These are phyloP conservation scores for Cotesia chilonis DNA, from an alignment of 1,140 invertebrate species.

Conservation along the genomic window DNA sequence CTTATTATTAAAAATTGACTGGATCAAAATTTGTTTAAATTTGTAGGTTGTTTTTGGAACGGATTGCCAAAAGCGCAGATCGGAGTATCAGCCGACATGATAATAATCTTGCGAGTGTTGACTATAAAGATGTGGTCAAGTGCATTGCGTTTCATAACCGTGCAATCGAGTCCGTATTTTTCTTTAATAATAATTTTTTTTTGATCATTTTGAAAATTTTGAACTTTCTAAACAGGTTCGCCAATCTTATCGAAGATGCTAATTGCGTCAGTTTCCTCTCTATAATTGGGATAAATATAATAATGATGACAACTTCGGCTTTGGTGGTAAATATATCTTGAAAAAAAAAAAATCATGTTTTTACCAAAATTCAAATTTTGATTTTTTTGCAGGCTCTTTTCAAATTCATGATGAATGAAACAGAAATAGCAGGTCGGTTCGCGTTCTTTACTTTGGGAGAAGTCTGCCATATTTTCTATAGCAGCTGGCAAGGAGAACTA, in stretches of 20 bases:
- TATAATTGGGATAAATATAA: conserved; percentile 33
- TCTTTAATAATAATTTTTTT: background rate
- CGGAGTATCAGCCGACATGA: background rate
- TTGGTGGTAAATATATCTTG: conserved; percentile 25
- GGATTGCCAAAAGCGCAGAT: conserved; percentile 2
- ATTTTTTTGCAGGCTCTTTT: conserved; percentile 20
- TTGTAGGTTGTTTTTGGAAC: conserved; percentile 19
- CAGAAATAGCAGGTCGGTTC: conserved; percentile 29
- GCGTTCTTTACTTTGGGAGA: conserved; percentile 31
- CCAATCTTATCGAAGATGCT: conserved; percentile 31
- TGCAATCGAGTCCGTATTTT: conserved; percentile 23
- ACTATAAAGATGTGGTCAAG: conserved; percentile 14
- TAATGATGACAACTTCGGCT: conserved; percentile 34
- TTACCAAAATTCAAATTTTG: background rate
- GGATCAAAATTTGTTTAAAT: background rate
- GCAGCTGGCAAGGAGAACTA: conserved; percentile 36
- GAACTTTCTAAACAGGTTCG: conserved; percentile 22
- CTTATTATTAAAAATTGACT: background rate
- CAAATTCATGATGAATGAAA: conserved; percentile 27
- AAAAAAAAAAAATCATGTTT: background rate
- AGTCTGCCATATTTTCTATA: conserved; percentile 34
- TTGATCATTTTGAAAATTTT: background rate
- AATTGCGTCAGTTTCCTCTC: conserved; percentile 27
- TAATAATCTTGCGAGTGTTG: background rate
- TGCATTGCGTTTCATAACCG: conserved; percentile 15